Percentiles rank a stretch among this genome's conserved stretches.
phyloP scores from a whole-genome alignment of 2,888 invertebrate genomes.

The Bibio marci region DNA sequence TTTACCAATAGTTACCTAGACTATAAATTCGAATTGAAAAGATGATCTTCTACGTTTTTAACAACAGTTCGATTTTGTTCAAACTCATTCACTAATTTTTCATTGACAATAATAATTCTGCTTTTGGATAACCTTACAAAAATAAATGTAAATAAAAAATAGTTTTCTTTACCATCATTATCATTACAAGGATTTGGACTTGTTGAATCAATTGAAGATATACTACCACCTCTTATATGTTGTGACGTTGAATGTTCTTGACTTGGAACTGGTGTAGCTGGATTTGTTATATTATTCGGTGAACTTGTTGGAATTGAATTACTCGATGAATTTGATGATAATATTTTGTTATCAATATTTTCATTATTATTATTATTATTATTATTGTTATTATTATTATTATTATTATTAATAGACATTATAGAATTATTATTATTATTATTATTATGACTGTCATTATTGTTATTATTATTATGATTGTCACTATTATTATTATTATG shows the following conservation, averaged over 20 bases:
- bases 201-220: slow-evolving; percentile 26
- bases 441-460: slow-evolving; percentile 11
- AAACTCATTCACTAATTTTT: too few relatives aligned
- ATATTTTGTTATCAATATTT: slow-evolving; percentile 6
- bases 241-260: slow-evolving; percentile 23
- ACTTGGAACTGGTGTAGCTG: slow-evolving; percentile 7
- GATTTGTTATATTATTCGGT: slow-evolving; percentile 18
- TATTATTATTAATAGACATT: slow-evolving; percentile 10
- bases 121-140: too few relatives aligned
- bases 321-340: slow-evolving; percentile 17
- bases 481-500: slow-evolving; percentile 13
- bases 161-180: slow-evolving; percentile 30
- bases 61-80: too few relatives aligned
- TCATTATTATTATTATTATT: slow-evolving; percentile 7
- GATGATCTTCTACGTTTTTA: too few relatives aligned
- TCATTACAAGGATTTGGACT: slow-evolving; percentile 26
- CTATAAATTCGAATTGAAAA: too few relatives aligned
- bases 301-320: slow-evolving; percentile 26
- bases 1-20: too few relatives aligned
- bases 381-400: slow-evolving; percentile 13
- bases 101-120: too few relatives aligned
- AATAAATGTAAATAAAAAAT: too few relatives aligned
- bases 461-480: slow-evolving; percentile 5
- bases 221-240: slow-evolving; percentile 24
- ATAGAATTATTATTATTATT: slow-evolving; percentile 11